A percentile compares a stretch with the other conserved stretches of the same genome.
These are phyloP conservation scores for Polypedilum vanderplanki DNA, from an alignment of 1,140 invertebrate species.

Conservation along the genomic window DNA sequence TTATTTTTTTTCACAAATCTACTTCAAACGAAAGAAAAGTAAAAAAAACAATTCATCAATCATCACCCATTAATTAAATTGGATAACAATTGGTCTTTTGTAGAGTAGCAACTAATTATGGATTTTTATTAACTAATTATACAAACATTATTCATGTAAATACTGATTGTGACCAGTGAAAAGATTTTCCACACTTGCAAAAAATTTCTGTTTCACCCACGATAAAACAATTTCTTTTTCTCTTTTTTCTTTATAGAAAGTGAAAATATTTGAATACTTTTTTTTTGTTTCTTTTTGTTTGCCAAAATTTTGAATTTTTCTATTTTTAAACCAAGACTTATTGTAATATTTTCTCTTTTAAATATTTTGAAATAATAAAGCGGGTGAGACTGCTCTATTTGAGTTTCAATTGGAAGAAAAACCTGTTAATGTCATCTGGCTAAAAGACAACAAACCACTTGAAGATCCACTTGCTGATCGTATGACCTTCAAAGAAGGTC, in stretches of 20 bases:
- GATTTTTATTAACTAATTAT: neutral
- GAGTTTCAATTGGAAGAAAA: conserved; percentile 66
- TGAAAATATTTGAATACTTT: conserved; percentile 7
- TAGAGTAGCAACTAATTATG: neutral
- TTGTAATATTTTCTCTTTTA: neutral
- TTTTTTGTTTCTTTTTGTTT: neutral
- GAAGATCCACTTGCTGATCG: conserved; percentile 69
- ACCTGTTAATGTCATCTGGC: conserved; percentile 65
- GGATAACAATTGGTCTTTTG: neutral
- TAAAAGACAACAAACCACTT: conserved; percentile 81
- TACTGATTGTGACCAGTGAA: neutral
- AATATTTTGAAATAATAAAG: conserved; percentile 44
- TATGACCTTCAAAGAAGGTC: conserved; percentile 53
- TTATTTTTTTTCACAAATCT: neutral
- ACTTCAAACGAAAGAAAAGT: neutral
- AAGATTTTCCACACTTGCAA: neutral
- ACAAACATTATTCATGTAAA: neutral
- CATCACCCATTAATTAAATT: conserved; percentile 3
- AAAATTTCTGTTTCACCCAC: neutral
- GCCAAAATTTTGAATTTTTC: neutral
- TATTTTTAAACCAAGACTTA: neutral
- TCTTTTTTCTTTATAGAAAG: neutral
- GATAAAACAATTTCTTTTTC: neutral
- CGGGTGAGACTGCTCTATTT: conserved; percentile 78
- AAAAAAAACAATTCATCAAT: neutral